Evolutionary conservation across 1,140 invertebrate genomes (phyloP).

Genomic region (Popillia japonica): DNA sequence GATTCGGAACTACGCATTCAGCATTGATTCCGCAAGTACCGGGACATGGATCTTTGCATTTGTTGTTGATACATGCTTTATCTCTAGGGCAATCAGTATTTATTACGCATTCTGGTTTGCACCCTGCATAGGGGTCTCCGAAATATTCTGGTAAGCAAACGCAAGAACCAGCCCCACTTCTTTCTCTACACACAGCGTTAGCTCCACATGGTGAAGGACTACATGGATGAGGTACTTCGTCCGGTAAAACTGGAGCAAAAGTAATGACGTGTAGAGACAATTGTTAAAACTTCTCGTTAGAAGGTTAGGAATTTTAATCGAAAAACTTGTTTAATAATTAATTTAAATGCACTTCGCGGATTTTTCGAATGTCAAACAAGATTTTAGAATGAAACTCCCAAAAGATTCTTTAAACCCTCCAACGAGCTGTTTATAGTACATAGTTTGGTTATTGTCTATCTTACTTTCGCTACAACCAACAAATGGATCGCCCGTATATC

Average conservation of each 20-base stretch:
- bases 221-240: slow-evolving; percentile 65
- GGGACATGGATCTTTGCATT: slow-evolving; percentile 74
- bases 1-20: slow-evolving; percentile 80
- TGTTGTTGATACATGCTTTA: slow-evolving; percentile 73
- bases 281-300: too few species aligned
- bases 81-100: slow-evolving; percentile 74
- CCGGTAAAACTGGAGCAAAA: slow-evolving; percentile 45
- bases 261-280: not conserved
- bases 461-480: slow-evolving; percentile 65
- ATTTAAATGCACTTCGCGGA: too few species aligned
- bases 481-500: slow-evolving; percentile 81
- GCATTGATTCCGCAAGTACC: slow-evolving; percentile 79
- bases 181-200: slow-evolving; percentile 74
- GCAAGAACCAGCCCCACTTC: slow-evolving; percentile 73
- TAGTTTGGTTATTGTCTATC: not conserved
- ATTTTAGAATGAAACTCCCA: too few species aligned
- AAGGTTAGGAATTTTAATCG: too few species aligned
- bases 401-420: too few species aligned
- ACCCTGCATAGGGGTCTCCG: slow-evolving; percentile 76
- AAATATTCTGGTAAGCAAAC: slow-evolving; percentile 75
- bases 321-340: too few species aligned
- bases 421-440: too few species aligned
- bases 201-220: slow-evolving; percentile 75
- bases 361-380: too few species aligned
- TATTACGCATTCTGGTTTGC: slow-evolving; percentile 74